Conservation (phyloP, 2,888 invertebrate species). For the Ornithoptera priamus region DNA sequence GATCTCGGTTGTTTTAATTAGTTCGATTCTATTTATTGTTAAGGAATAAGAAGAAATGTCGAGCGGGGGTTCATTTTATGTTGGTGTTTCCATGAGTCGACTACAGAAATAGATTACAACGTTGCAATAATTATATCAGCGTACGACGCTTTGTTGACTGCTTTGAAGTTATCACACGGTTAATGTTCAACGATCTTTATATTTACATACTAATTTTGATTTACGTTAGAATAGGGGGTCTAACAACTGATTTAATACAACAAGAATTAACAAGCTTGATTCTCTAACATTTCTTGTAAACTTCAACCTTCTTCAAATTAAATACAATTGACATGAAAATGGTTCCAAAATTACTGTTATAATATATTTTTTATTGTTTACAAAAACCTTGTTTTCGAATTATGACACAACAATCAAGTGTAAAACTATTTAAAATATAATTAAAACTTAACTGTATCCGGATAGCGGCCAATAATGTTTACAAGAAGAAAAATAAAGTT, state of each 20-base stretch:
- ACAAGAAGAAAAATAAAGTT: conserved; percentile 5
- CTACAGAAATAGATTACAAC: conserved; percentile 70
- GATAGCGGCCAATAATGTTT: conserved; percentile 17
- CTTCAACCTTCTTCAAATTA: too few species aligned
- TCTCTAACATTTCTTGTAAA: background rate
- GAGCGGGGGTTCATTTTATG: conserved; percentile 45
- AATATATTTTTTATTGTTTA: background rate
- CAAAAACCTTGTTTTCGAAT: conserved; percentile 5
- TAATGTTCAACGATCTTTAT: background rate
- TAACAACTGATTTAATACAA: background rate
- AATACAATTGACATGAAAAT: too few species aligned
- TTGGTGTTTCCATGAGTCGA: conserved; percentile 56
- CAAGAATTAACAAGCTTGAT: background rate
- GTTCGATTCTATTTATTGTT: conserved; percentile 44
- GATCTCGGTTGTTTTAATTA: conserved; percentile 46
- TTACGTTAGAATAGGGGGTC: background rate
- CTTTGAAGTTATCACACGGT: conserved; percentile 51
- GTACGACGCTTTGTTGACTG: conserved; percentile 66
- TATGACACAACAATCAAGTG: conserved; percentile 22
- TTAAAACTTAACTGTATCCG: background rate
- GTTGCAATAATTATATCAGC: conserved; percentile 77
- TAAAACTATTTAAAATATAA: background rate
- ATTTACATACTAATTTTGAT: conserved; percentile 1
- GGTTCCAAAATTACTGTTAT: too few species aligned
- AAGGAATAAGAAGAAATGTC: conserved; percentile 42